Conservation (phyloP, 2,888 invertebrate genomes). For the Lithosia quadra region DNA sequence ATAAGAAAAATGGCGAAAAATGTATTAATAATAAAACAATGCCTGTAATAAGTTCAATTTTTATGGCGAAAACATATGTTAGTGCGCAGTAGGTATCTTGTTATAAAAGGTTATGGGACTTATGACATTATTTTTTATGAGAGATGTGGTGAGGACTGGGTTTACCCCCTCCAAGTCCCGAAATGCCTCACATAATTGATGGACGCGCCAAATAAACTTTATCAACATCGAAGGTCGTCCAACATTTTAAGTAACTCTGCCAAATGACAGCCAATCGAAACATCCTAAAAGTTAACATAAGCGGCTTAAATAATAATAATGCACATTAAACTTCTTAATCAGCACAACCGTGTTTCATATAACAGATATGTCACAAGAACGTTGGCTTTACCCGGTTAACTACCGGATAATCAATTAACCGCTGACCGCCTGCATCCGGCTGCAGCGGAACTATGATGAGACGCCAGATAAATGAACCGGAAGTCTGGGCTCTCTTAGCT, state of each 20-base stretch:
- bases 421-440: conserved; percentile 81
- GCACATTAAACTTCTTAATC: conserved; percentile 31
- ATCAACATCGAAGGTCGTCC: background rate
- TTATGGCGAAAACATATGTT: too few species aligned
- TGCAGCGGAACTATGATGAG: conserved; percentile 79
- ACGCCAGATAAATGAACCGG: conserved; percentile 77
- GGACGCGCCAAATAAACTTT: background rate
- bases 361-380: conserved; percentile 31
- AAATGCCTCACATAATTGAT: too few species aligned
- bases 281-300: conserved; percentile 29
- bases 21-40: too few species aligned
- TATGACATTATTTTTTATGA: too few species aligned
- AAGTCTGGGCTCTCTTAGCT: conserved; percentile 64
- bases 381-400: conserved; percentile 57
- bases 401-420: conserved; percentile 84
- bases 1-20: too few species aligned
- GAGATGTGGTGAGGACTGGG: too few species aligned
- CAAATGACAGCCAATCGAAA: conserved; percentile 12
- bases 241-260: conserved; percentile 14
- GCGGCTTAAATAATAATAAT: conserved; percentile 42
- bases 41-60: too few species aligned
- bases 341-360: conserved; percentile 41
- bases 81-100: too few species aligned
- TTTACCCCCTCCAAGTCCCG: too few species aligned
- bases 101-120: too few species aligned